Conservation (phyloP, 2,797 vertebrate genomes). For the Brachyalestes nurse region DNA sequence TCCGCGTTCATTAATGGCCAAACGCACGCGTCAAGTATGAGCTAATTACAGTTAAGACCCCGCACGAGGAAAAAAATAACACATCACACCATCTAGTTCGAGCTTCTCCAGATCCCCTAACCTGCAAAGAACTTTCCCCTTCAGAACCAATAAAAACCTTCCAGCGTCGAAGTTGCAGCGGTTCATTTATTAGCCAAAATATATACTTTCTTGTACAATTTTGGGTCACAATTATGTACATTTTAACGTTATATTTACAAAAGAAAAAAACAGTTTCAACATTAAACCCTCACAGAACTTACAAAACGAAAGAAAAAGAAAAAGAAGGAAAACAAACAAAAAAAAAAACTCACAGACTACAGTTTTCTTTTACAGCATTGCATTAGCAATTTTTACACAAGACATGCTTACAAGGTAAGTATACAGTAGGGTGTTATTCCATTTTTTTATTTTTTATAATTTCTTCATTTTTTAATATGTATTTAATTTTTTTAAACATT, state of each 20-base stretch:
- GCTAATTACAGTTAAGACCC: conserved; percentile 77
- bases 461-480: conserved; percentile 22
- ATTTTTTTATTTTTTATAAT: conserved; percentile 27
- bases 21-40: conserved; percentile 72
- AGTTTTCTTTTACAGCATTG: conserved; percentile 90
- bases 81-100: conserved; percentile 71
- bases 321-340: conserved; percentile 47
- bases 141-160: not conserved
- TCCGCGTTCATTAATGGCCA: conserved; percentile 77
- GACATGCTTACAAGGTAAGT: conserved; percentile 97
- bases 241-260: conserved; percentile 95
- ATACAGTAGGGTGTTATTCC: conserved; percentile 79
- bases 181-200: conserved; percentile 99
- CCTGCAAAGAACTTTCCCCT: conserved; percentile 44
- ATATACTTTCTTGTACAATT: conserved; percentile 99
- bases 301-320: conserved; percentile 70
- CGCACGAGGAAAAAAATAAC: conserved; percentile 65
- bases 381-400: conserved; percentile 92
- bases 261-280: conserved; percentile 85
- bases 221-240: conserved; percentile 99
- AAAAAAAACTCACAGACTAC: conserved; percentile 84
- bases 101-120: conserved; percentile 62
- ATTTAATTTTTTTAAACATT: conserved; percentile 89
- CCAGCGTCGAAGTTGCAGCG: conserved; percentile 89
- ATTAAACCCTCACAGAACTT: conserved; percentile 90